Evolutionary conservation across 1,140 invertebrate species (phyloP), one percentile per base, ranked within the genome.

Genomic region (Yoshiicerus persimilis): DNA sequence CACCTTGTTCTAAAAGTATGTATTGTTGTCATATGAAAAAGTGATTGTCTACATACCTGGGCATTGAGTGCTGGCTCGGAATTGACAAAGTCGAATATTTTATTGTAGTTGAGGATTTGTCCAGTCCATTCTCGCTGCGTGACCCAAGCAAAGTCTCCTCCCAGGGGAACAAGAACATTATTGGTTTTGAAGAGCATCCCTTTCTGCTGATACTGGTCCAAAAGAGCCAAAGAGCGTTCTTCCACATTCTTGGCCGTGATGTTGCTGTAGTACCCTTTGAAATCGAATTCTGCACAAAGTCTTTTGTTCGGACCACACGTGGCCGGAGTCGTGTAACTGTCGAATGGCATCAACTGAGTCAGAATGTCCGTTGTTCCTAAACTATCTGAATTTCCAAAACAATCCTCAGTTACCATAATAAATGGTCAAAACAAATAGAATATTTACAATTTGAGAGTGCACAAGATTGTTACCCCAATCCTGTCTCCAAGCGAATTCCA

Each of bases 281-380:
- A 80, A 36, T 80, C 85, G 23, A 86, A 86, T 32, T 70, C 32
- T 3, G 41, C 23, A 30, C 87, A 87, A 2, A 87, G 25, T 23
- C 34, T 10, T n/a, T 36, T 36, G 34, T 84, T 62, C 4, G 99
- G 99, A 0, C 99, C 99, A 93, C 99, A 99, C 0, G 98, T 98
- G 91, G 99, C 98, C 6, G 98, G 98, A 13, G 99, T 94, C 92
- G 99, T 98, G 92, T 99, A 99, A 62, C 97, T 98, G 92, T 99
- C 99, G 92, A 99, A 99, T 13, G 99, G 99, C 97, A 99, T 99
- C 94, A 99, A 95, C 91, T 99, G 98, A 9, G 98, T 98, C 84
- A 99, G 95, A 27, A 99, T 95, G 90, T 98, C 97, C 0, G 95
- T 97, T 10, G 94, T 94, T 0, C 95, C 96, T 25, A 93, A 93